Base-by-base conservation (phyloP, 2,797 vertebrate species). In the Cuniculus paca region DNA sequence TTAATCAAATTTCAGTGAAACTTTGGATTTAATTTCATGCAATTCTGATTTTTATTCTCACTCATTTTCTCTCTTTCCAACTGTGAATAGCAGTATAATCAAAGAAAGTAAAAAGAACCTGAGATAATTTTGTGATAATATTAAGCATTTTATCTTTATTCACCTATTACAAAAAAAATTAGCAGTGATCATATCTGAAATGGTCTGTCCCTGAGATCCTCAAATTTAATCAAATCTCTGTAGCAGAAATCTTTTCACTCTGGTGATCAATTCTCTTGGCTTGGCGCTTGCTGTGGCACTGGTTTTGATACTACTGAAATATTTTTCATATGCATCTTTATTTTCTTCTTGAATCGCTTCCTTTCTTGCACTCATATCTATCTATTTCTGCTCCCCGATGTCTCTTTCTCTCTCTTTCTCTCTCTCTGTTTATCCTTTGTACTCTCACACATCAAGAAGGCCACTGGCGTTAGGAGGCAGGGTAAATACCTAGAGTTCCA, bases 1-100 rank as follows among this genome's bases (percentile, higher is more conserved):
- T 97, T 72, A 75, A 93, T 93, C 63, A 87, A 72, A 54, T 90
- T 90, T 84, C 80, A 74, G 0, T 90, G 70, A 93, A 94, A 16
- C 58, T 95, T 91, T 78, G 42, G 54, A 12, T 81, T 94, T 72
- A 80, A 89, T 94, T 88, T 90, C 19, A 78, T 94, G 58, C 77
- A 74, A 39, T 80, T 91, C 16, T 96, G 28, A 92, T 78, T 90
- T 96, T 95, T 63, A 58, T 68, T 34, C 28, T 80, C n/a, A 83
- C 31, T 80, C 24, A 54, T 75, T 95, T 91, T 95, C 77, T 90
- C 26, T 36, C 84, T 88, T 31, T 80, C 9, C 31, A 92, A 31
- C 39, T 91, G 68, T 93, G 79, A 95, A 90, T 83, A 86, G 50
- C 31, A 75, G 10, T 75, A 20, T 81, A 87, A 86, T 85, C 82